Percentiles rank a stretch among this genome's conserved stretches.
These are phyloP conservation scores for Pyrrhosoma nymphula DNA, from an alignment of 2,888 invertebrate species.

Conservation along the genomic window DNA sequence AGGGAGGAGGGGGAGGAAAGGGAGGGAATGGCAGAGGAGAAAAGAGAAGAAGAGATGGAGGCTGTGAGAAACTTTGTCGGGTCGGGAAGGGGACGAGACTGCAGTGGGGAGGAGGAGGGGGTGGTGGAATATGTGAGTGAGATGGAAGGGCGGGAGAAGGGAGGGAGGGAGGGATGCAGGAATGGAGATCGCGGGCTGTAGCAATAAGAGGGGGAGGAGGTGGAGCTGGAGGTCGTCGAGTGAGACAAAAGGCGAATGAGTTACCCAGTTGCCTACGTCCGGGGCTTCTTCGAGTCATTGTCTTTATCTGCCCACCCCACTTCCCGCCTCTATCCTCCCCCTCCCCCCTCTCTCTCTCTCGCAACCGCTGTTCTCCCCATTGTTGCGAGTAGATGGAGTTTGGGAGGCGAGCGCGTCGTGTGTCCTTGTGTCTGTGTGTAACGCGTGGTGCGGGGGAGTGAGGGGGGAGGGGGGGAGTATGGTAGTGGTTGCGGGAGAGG, in stretches of 20 bases:
- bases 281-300: slow-evolving; percentile 59
- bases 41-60: background rate
- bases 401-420: background rate
- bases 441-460: background rate
- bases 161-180: background rate
- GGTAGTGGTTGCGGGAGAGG: background rate
- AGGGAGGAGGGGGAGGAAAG: background rate
- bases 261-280: slow-evolving; percentile 56
- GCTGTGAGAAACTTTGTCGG: slow-evolving; percentile 5
- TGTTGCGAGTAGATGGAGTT: slow-evolving; percentile 56
- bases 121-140: background rate
- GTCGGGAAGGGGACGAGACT: background rate
- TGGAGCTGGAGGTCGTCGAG: slow-evolving; percentile 15
- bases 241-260: slow-evolving; percentile 65
- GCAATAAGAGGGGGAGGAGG: background rate
- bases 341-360: background rate
- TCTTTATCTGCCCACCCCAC: slow-evolving; percentile 43
- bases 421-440: slow-evolving; percentile 7
- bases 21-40: background rate
- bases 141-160: background rate
- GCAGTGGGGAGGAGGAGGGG: background rate
- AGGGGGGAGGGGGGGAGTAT: background rate
- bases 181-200: background rate
- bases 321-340: background rate
- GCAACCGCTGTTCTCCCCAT: background rate